A percentile compares a stretch with the other conserved stretches of the same genome.
Conservation (phyloP, 2,797 vertebrate genomes). For the Notoglanidium macrostoma region DNA sequence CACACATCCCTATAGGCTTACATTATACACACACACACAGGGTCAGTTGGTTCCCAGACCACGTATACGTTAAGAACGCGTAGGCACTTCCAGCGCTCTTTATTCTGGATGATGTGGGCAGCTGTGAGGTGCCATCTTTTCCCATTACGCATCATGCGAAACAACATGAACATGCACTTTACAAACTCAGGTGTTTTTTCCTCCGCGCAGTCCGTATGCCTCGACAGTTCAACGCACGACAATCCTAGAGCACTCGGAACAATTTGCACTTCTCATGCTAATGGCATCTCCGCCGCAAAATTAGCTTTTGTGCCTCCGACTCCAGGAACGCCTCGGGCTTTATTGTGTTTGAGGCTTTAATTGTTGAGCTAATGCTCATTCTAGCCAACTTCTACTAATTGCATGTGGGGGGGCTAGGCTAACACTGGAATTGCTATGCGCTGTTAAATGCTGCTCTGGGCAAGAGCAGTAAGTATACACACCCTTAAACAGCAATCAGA, state of each 20-base stretch:
- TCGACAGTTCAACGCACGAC: background rate
- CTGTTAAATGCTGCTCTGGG: constrained; percentile 23
- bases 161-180: background rate
- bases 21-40: constrained; percentile 10
- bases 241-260: background rate
- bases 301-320: background rate
- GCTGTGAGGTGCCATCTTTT: constrained; percentile 51
- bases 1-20: constrained; percentile 51
- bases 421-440: constrained; percentile 17
- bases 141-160: constrained; percentile 37
- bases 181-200: background rate
- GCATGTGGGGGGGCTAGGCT: background rate
- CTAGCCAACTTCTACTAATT: constrained; percentile 39
- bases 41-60: constrained; percentile 61
- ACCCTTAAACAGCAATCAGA: background rate
- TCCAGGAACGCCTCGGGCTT: background rate
- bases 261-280: background rate
- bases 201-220: background rate
- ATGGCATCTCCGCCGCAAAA: background rate
- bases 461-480: background rate
- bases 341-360: constrained; percentile 23
- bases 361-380: constrained; percentile 46
- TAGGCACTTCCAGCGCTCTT: constrained; percentile 21
- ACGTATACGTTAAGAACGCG: constrained; percentile 54
- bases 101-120: constrained; percentile 54